Evolutionary conservation across 2,113 vertebrate species (phyloP).

Genomic region (Corynorhinus townsendii): DNA sequence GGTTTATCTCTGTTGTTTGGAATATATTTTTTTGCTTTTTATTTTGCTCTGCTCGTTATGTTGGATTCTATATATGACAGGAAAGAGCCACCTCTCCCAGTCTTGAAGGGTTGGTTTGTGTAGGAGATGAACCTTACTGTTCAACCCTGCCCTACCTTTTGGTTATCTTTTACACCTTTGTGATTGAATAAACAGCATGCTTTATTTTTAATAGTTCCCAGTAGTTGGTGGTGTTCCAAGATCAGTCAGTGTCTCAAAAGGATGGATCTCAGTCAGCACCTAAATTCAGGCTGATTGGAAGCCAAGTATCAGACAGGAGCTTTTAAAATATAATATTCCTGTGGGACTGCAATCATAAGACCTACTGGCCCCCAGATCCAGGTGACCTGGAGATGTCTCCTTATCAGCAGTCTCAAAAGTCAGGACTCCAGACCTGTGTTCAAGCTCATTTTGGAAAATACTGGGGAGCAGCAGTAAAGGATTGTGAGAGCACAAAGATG

Average conservation of each 20-base stretch:
- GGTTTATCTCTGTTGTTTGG: neutral
- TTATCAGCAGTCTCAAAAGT: neutral
- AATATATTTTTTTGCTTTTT: neutral
- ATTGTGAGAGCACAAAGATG: neutral
- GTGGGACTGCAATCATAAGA: neutral
- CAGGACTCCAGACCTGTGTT: neutral
- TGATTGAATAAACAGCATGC: neutral
- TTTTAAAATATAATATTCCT: neutral
- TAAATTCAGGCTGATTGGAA: neutral
- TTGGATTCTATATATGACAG: neutral
- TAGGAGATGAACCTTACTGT: neutral
- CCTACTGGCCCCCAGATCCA: too few species aligned
- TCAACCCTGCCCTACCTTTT: neutral
- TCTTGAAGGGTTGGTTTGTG: neutral
- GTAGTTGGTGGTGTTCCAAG: neutral
- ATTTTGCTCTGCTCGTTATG: neutral
- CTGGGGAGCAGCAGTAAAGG: neutral
- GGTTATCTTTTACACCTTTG: neutral
- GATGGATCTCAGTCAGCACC: neutral
- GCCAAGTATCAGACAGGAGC: neutral
- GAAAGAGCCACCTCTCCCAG: neutral
- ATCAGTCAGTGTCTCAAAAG: neutral
- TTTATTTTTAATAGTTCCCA: neutral
- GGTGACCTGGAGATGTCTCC: neutral
- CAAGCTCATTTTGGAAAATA: neutral